Conservation (phyloP, 2,888 invertebrate genomes). For the Gymnoscelis rufifasciata region DNA sequence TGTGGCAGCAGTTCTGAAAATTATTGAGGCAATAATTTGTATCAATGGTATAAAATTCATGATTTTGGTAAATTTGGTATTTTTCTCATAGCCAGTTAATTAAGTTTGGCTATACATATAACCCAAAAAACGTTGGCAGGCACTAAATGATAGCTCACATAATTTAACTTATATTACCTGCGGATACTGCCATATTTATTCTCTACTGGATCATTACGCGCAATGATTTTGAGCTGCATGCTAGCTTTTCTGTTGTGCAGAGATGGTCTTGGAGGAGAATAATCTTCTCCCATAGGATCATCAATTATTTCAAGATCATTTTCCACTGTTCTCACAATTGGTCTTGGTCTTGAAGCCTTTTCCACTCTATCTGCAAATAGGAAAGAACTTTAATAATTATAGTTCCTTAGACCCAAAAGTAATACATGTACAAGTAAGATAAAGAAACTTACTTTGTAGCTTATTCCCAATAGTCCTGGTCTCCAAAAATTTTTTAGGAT, state of each 20-base stretch:
- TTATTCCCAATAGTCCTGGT: slow-evolving; percentile 47
- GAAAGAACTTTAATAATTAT: too few relatives aligned
- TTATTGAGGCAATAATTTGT: too few relatives aligned
- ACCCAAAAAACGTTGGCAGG: too few relatives aligned
- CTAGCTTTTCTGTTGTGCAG: slow-evolving; percentile 54
- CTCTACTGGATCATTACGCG: slow-evolving; percentile 56
- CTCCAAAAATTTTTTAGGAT: slow-evolving; percentile 45
- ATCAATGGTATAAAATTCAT: not conserved
- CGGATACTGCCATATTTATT: slow-evolving; percentile 35
- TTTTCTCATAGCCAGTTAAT: too few relatives aligned
- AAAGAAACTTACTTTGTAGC: slow-evolving; percentile 36
- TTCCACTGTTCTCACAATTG: slow-evolving; percentile 66
- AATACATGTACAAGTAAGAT: not conserved
- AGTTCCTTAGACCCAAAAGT: too few relatives aligned
- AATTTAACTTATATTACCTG: slow-evolving; percentile 35
- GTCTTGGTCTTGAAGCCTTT: slow-evolving; percentile 44
- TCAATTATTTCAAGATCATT: slow-evolving; percentile 69
- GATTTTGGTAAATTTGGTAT: too few relatives aligned
- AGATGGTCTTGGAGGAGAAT: slow-evolving; percentile 37
- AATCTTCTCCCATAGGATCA: slow-evolving; percentile 62
- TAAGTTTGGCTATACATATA: too few relatives aligned
- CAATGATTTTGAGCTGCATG: slow-evolving; percentile 65
- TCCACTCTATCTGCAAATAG: slow-evolving; percentile 33
- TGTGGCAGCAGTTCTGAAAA: slow-evolving; percentile 43
- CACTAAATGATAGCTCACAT: too few relatives aligned